Percentiles rank a stretch among this genome's conserved stretches.
phyloP scores from a whole-genome alignment of 2,888 invertebrate genomes.

The Tetropium fuscum region DNA sequence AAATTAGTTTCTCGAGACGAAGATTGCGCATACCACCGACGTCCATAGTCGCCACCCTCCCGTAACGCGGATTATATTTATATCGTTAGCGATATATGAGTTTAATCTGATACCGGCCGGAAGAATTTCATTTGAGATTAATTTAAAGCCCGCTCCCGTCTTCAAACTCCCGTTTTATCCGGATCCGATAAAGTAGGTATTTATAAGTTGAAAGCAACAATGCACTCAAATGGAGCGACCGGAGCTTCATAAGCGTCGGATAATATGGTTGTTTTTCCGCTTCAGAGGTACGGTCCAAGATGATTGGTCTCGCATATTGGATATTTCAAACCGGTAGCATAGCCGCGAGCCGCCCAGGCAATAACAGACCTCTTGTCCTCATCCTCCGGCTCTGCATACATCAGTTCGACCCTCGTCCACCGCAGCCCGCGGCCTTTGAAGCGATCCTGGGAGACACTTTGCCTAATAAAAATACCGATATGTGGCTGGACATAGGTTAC shows the following conservation, averaged over 20 bases:
- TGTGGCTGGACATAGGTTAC: constrained; percentile 61
- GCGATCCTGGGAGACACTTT: constrained; percentile 55
- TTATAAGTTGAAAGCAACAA: constrained; percentile 56
- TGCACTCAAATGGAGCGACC: constrained; percentile 56
- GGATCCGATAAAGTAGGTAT: constrained; percentile 50
- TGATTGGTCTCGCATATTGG: constrained; percentile 64
- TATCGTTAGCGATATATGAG: constrained; percentile 38
- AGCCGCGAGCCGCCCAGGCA: constrained; percentile 57
- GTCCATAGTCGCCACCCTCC: constrained; percentile 29
- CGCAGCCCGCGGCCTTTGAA: constrained; percentile 51
- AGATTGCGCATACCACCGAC: constrained; percentile 46
- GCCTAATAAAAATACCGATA: constrained; percentile 62
- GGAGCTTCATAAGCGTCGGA: constrained; percentile 57
- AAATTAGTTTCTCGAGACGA: constrained; percentile 64
- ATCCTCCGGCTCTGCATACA: constrained; percentile 55
- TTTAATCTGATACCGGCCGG: constrained; percentile 55
- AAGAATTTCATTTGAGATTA: constrained; percentile 64
- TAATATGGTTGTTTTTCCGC: constrained; percentile 65
- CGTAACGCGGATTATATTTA: constrained; percentile 26
- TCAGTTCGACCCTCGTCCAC: constrained; percentile 49
- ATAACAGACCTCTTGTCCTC: constrained; percentile 56
- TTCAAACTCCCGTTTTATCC: constrained; percentile 49
- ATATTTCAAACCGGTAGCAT: constrained; percentile 60
- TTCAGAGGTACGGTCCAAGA: constrained; percentile 58
- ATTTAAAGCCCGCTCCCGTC: constrained; percentile 57